phyloP scores from a whole-genome alignment of 1,140 invertebrate genomes.

The Drosophila tropicalis region DNA sequence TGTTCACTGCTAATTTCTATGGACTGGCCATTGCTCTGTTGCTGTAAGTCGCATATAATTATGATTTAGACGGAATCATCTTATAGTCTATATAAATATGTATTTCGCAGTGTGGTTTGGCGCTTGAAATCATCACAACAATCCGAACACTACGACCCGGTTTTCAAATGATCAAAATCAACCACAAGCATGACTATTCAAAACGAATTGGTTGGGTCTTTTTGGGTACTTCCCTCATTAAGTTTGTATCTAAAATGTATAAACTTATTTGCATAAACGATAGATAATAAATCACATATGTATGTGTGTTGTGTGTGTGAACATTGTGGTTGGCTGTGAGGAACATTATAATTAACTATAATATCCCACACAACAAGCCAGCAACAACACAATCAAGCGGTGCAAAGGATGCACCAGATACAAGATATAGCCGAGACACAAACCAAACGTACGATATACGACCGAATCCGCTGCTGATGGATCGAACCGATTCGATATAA shows the following conservation, averaged over 20 bases:
- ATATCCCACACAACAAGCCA: too few species aligned
- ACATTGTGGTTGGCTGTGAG: too few species aligned
- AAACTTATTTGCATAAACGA: neutral
- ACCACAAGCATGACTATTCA: constrained; percentile 3
- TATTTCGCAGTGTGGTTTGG: constrained; percentile 54
- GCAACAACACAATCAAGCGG: too few species aligned
- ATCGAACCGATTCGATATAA: too few species aligned
- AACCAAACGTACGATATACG: too few species aligned
- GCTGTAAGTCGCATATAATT: constrained; percentile 79
- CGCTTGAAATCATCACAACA: constrained; percentile 50
- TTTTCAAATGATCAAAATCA: constrained; percentile 57
- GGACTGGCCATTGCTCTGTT: constrained; percentile 80
- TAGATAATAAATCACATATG: neutral
- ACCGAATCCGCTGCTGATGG: too few species aligned
- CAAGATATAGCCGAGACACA: too few species aligned
- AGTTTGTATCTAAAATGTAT: neutral
- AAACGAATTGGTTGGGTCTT: neutral
- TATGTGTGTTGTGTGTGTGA: neutral
- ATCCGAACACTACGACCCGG: constrained; percentile 50
- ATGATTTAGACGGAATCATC: constrained; percentile 1
- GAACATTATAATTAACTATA: too few species aligned
- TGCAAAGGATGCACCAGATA: too few species aligned
- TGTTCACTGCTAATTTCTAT: constrained; percentile 83
- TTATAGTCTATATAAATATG: neutral
- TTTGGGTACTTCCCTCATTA: neutral